Base-by-base conservation (phyloP, 2,888 invertebrate species). In the Tribolium freemani region DNA sequence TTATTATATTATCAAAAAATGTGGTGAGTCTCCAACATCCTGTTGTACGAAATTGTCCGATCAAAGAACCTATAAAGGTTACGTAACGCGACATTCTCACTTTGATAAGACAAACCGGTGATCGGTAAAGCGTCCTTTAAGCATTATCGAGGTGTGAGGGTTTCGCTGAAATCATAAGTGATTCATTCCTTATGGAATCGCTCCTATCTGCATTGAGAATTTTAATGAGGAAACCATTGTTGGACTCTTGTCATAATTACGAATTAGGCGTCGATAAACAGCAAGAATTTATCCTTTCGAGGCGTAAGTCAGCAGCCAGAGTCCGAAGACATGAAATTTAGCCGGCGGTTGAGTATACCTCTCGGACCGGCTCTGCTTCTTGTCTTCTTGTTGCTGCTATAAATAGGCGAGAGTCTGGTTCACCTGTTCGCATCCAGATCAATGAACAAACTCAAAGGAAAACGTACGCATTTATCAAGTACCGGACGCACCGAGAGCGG, bases 351-450 rank as follows among this genome's bases (percentile, higher is more conserved):
- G 63, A 51, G 16, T 48, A 44, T 21, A 51, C 63, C 38, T 63
- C 48, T n/a, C 57, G 38, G 69, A 69, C 69, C 69, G 69, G 69
- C 70, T 70, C 63, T 63, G 48, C 58, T 10, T 56, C 21, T 30
- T 51, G 20, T 69, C 66, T 58, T 60, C 69, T 71, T 64, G 66
- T 64, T 66, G 58, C 51, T 21, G 71, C 67, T 71, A 71, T 71
- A 71, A 71, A 71, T 71, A 71, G 71, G 64, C 63, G 48, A 53
- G 20, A 58, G 71, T 71, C 71, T 60, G 70, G 70, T 71, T 71
- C 58, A 71, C 67, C 71, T 71, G 71, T 67, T 57, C 20, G 30
- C 48, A 58, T 57, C 38, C 71, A 71, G 71, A 67, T 71, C 71
- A 60, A 60, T 60, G 57, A 58, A 58, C 57, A 71, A 61, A 57